Evolutionary conservation across 2,113 vertebrate species (phyloP).

Genomic region (Nothoprocta pentlandii): DNA sequence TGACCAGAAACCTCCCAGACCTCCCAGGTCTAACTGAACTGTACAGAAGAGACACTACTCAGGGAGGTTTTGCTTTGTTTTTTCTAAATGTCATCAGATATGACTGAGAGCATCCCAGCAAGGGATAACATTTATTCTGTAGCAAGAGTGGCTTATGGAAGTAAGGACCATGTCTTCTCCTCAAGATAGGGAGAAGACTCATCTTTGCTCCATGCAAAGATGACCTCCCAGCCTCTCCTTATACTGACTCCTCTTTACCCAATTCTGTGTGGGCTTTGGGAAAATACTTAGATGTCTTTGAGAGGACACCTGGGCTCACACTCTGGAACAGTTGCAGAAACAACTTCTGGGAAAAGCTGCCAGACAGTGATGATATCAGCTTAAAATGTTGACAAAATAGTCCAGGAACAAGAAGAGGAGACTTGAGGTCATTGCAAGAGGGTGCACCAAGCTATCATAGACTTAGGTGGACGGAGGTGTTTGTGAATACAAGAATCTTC

Average conservation of each 20-base stretch:
- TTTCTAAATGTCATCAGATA: neutral
- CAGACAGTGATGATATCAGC: neutral
- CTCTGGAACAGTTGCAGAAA: neutral
- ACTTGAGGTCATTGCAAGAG: neutral
- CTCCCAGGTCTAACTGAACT: neutral
- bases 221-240: rapidly evolving
- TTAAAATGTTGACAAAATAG: neutral
- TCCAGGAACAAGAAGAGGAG: neutral
- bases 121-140: neutral
- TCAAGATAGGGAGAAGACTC: neutral
- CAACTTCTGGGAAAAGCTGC: too few relatives aligned
- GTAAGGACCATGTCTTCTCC: neutral
- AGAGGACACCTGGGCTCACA: neutral
- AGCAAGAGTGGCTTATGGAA: neutral
- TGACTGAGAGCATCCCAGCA: neutral
- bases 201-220: neutral
- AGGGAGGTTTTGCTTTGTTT: neutral
- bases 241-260: neutral
- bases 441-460: neutral
- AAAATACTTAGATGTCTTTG: neutral
- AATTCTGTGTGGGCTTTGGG: neutral
- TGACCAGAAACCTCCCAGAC: neutral
- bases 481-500: neutral
- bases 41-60: neutral
- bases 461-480: neutral